A percentile compares a stretch with the other conserved stretches of the same genome.
These are phyloP conservation scores for Euplagia quadripunctaria DNA, from an alignment of 2,888 invertebrate genomes.

Conservation along the genomic window DNA sequence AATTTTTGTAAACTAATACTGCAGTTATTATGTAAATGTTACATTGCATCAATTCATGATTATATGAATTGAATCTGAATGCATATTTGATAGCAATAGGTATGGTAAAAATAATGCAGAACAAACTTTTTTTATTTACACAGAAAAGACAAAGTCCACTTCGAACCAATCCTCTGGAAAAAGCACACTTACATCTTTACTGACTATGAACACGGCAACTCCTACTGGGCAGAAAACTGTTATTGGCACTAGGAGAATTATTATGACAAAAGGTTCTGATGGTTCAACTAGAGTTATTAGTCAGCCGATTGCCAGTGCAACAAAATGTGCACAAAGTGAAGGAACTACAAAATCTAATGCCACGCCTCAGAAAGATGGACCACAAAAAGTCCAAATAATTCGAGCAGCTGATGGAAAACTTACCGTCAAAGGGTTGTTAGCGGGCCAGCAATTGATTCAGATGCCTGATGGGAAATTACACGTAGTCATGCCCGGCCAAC, in stretches of 20 bases:
- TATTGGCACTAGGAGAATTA: constrained; percentile 89
- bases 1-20: not conserved
- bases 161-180: constrained; percentile 88
- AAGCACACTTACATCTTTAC: constrained; percentile 89
- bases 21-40: not conserved
- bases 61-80: not conserved
- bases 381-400: constrained; percentile 96
- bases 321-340: constrained; percentile 73
- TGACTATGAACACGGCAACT: constrained; percentile 83
- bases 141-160: constrained; percentile 77
- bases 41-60: not conserved
- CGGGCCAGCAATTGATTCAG: constrained; percentile 97
- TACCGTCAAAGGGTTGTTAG: constrained; percentile 95
- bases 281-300: constrained; percentile 89
- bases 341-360: constrained; percentile 57
- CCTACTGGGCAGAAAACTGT: constrained; percentile 89
- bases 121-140: constrained; percentile 1
- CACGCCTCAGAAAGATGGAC: constrained; percentile 80
- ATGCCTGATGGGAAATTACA: constrained; percentile 98
- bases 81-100: not conserved
- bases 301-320: constrained; percentile 83
- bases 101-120: not conserved
- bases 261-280: constrained; percentile 92
- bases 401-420: constrained; percentile 96
- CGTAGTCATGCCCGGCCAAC: constrained; percentile 91